Base-by-base conservation (phyloP, 2,797 vertebrate species). In the Stomatorhinus walkeri region DNA sequence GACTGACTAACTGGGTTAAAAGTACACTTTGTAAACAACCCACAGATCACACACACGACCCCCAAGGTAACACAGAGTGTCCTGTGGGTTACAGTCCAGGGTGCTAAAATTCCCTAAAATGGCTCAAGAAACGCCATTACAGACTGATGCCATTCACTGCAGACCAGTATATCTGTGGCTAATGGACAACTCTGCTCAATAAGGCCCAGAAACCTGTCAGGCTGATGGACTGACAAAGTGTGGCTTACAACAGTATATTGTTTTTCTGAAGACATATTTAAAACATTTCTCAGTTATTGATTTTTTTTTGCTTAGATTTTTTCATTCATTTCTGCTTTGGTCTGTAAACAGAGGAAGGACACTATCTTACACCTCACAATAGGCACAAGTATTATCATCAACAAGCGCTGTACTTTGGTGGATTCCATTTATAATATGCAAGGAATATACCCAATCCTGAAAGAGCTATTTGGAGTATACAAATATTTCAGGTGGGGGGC, bases 181-280 rank as follows among this genome's bases (percentile, higher is more conserved):
- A 28, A 85, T 85, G 83, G 24, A 51, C 22, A 85, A 54, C 46
- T 28, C 49, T 28, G 83, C 28, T 24, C 83, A 52, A 16, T 85
- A 28, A 52, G 49, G 83, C 49, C 46, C 24, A 51, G 83, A 51
- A 85, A 28, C 46, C 81, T 52, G 22, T 85, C 83, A 52, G 28
- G 24, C 83, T 85, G 12, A 85, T 51, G 48, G 81, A 48, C 79
- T 72, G 64, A 68, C 61, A 68, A 32, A 79, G 32, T 79, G 72
- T 79, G 72, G 36, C 36, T 9, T 79, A 46, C 14, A 46, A 79
- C 72, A 79, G 72, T 79, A 36, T 46, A 79, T 79, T 40, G 19
- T 79, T 46, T 79, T 46, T 79, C 72, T 79, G 72, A 79, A 43
- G 36, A 79, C 72, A 79, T 79, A 79, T 79, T 79, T 79, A 19